Conservation (phyloP, 1,140 invertebrate species). For the Bombus terrestris region DNA sequence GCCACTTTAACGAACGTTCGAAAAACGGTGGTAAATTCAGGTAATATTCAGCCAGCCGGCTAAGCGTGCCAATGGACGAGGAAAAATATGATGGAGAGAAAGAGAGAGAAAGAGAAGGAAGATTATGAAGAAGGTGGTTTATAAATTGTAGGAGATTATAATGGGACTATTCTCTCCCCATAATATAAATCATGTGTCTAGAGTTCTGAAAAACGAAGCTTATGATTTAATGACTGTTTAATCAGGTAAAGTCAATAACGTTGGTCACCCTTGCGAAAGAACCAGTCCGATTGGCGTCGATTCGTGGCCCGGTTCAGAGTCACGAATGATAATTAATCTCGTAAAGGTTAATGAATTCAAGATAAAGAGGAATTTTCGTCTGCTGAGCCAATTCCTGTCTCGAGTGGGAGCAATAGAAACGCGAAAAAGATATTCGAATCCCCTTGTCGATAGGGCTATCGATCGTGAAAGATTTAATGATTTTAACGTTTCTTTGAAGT, state of each 20-base stretch:
- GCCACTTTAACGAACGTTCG: not conserved
- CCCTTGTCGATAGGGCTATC: not conserved
- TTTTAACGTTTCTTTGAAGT: not conserved
- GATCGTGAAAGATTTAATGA: not conserved
- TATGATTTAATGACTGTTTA: constrained; percentile 23
- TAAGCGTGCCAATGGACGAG: not conserved
- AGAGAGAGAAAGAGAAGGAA: not conserved
- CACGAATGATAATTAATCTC: constrained; percentile 40
- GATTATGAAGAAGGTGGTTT: not conserved
- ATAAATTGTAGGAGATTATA: not conserved
- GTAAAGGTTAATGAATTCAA: constrained; percentile 47
- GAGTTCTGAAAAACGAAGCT: not conserved
- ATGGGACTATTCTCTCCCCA: not conserved
- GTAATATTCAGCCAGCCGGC: not conserved
- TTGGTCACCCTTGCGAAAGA: constrained; percentile 35
- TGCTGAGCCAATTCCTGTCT: not conserved
- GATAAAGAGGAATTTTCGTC: constrained; percentile 38
- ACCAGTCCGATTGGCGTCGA: constrained; percentile 35
- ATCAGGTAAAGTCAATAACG: constrained; percentile 7
- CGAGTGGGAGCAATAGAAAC: not conserved
- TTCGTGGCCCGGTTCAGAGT: not conserved
- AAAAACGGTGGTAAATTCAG: not conserved
- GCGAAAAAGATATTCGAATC: not conserved
- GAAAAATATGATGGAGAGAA: not conserved
- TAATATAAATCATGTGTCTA: not conserved